phyloP scores from a whole-genome alignment of 2,888 invertebrate species.

The Spodoptera picta region DNA sequence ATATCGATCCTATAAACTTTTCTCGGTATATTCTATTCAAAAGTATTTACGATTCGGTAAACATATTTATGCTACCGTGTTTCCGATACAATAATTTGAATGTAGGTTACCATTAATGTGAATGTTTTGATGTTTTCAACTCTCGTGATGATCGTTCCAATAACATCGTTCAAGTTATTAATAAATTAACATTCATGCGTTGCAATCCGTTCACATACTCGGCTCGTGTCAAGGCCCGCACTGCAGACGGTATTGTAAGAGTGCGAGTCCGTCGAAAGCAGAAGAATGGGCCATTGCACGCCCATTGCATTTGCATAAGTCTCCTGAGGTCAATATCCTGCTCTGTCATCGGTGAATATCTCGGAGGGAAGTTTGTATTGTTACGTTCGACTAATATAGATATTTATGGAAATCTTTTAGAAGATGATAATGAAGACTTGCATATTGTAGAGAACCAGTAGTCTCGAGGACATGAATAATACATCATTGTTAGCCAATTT shows the following conservation, averaged over 20 bases:
- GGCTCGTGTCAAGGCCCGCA: conserved; percentile 43
- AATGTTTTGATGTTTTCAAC: conserved; percentile 31
- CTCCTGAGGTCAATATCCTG: conserved; percentile 77
- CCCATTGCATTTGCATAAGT: conserved; percentile 80
- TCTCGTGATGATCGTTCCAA: conserved; percentile 35
- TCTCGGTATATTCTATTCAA: conserved; percentile 14
- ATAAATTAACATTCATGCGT: conserved; percentile 48
- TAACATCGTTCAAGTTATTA: conserved; percentile 50
- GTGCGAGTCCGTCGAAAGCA: conserved; percentile 68
- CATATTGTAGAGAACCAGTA: conserved; percentile 25
- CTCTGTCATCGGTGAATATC: conserved; percentile 65
- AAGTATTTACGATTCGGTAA: conserved; percentile 6
- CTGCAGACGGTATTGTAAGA: conserved; percentile 47
- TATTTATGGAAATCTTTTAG: conserved; percentile 38
- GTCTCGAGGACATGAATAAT: conserved; percentile 27
- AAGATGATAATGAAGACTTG: conserved; percentile 42
- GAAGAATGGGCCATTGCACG: conserved; percentile 77
- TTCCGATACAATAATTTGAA: conserved; percentile 21
- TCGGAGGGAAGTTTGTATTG: conserved; percentile 47
- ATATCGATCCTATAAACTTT: conserved; percentile 7
- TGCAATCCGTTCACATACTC: conserved; percentile 35
- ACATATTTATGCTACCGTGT: conserved; percentile 4
- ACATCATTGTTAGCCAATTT: conserved; percentile 30
- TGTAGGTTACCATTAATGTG: conserved; percentile 31
- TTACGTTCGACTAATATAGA: conserved; percentile 42